Evolutionary conservation across 1,140 invertebrate species (phyloP), one percentile per base, ranked within the genome.

Genomic region (Drosophila rufa): DNA sequence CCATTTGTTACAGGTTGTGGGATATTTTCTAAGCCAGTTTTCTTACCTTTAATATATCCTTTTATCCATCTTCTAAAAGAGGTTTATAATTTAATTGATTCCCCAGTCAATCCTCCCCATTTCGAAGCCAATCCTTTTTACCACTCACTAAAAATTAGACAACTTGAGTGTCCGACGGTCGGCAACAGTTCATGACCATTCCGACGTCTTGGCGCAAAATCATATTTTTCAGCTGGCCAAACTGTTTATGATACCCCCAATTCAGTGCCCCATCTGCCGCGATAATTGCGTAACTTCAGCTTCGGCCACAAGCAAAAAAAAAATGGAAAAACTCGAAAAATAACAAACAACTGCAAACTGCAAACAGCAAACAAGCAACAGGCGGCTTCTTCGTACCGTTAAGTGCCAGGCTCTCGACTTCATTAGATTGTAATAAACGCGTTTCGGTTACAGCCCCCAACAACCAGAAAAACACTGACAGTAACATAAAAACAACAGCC

Each of bases 401-500:
- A 89, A 89, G 85, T 90, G 84, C 81, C 79, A 90, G 85, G 84
- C 84, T 90, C 75, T 90, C 84, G 81, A 89, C 85, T 89, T 89
- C 80, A 89, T 89, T 89, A 89, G 85, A 85, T 89, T 89, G 84
- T 90, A 89, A 89, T 89, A 89, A 89, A 89, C 84, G 85, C 84
- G 80, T 75, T 75, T 79, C 58, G 68, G 84, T 80, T 83, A 69
- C 83, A 89, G 71, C 84, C 84, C 62, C 76, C 66, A 69, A 80
- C 69, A 76, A 60, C 75, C 66, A 68, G 59, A 68, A 61, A 59
- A 84, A 71, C 80, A 79, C 85, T 90, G 84, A 90, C 81, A 89
- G 85, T 79, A 90, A 71, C 85, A 90, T 81, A 85, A 84, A 89
- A 83, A 83, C 70, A 64, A 74, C 69, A 59, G 69, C 30, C 53